Conservation (phyloP, 2,113 vertebrate genomes). For the Brevimyrus niger region DNA sequence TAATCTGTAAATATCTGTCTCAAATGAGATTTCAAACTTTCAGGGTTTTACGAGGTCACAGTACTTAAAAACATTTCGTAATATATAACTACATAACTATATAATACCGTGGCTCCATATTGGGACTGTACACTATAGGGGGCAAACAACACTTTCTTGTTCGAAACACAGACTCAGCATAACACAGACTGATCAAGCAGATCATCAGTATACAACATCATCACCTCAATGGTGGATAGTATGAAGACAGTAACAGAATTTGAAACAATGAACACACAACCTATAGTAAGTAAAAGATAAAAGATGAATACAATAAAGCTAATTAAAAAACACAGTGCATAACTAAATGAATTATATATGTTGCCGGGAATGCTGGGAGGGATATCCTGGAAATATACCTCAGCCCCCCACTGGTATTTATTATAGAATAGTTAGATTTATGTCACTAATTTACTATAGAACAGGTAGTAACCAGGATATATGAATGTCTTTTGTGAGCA, state of each 20-base stretch:
- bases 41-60: not conserved
- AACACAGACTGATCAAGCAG: not conserved
- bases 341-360: not conserved
- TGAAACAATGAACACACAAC: not conserved
- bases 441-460: not conserved
- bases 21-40: not conserved
- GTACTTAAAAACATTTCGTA: not conserved
- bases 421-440: not conserved
- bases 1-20: not conserved
- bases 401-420: not conserved
- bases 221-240: not conserved
- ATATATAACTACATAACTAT: no score
- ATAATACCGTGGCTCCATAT: not conserved
- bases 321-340: not conserved
- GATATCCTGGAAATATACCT: not conserved
- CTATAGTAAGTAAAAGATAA: not conserved
- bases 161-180: not conserved
- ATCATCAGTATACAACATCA: not conserved
- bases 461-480: not conserved
- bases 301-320: not conserved
- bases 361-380: not conserved
- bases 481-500: no score
- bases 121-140: not conserved
- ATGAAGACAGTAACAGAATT: not conserved
- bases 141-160: not conserved